A percentile compares a stretch with the other conserved stretches of the same genome.
phyloP scores from a whole-genome alignment of 2,888 invertebrate genomes.

The Diadromus collaris region DNA sequence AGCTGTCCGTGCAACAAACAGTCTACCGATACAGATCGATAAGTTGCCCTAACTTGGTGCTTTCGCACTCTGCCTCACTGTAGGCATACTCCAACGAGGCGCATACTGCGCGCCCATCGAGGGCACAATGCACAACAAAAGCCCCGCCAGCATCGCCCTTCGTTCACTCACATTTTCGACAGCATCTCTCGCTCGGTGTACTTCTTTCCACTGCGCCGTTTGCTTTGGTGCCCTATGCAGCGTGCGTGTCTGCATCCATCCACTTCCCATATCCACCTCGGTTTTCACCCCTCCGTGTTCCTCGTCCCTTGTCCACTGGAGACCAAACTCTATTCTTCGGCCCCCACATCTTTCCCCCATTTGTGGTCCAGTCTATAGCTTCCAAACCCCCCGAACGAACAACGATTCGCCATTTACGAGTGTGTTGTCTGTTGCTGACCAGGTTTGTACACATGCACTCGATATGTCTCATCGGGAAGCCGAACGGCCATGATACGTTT shows the following conservation, averaged over 20 bases:
- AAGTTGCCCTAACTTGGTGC: slow-evolving; percentile 47
- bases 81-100: background rate
- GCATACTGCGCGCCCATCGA: background rate
- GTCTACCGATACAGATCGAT: slow-evolving; percentile 59
- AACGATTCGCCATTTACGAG: slow-evolving; percentile 23
- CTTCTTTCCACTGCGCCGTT: slow-evolving; percentile 24
- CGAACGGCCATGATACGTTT: slow-evolving; percentile 2
- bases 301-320: background rate
- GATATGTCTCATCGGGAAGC: slow-evolving; percentile 10
- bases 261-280: background rate
- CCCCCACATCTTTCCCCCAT: background rate
- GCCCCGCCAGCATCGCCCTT: slow-evolving; percentile 8
- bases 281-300: background rate
- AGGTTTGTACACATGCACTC: background rate
- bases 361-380: slow-evolving; percentile 17
- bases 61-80: background rate
- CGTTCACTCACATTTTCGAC: slow-evolving; percentile 43
- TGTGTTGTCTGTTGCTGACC: background rate
- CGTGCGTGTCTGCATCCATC: background rate
- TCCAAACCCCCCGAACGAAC: slow-evolving; percentile 33
- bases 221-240: background rate
- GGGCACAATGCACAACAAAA: slow-evolving; percentile 38
- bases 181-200: slow-evolving; percentile 37
- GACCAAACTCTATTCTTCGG: slow-evolving; percentile 3
- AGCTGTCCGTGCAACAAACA: background rate